Conservation (phyloP, 2,113 vertebrate species). For the Etheostoma cragini region DNA sequence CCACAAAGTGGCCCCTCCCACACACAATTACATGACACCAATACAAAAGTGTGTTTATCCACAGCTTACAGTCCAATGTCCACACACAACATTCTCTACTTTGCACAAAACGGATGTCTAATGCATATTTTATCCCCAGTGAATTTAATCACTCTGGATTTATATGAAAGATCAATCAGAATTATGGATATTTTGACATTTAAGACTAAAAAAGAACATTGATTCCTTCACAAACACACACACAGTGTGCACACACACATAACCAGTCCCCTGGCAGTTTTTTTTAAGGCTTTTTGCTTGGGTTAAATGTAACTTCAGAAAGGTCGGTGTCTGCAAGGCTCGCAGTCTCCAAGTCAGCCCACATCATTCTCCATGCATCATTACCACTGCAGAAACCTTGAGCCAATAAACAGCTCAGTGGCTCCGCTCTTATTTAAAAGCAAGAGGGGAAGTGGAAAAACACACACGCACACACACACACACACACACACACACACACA, state of each 20-base stretch:
- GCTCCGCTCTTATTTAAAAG: slow-evolving; percentile 75
- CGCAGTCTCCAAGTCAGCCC: slow-evolving; percentile 60
- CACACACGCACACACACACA: slow-evolving; percentile 38
- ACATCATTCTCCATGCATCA: slow-evolving; percentile 84
- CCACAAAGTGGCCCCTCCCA: too few relatives aligned
- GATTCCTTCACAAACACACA: slow-evolving; percentile 9
- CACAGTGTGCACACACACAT: slow-evolving; percentile 10
- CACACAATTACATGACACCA: too few relatives aligned
- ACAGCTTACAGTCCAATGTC: too few relatives aligned
- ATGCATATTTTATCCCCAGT: slow-evolving; percentile 34
- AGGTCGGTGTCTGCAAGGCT: slow-evolving; percentile 58
- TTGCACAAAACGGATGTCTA: background rate
- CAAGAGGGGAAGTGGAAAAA: slow-evolving; percentile 70
- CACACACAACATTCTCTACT: too few relatives aligned
- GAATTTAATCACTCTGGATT: slow-evolving; percentile 35
- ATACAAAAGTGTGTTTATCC: too few relatives aligned
- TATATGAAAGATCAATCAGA: slow-evolving; percentile 27
- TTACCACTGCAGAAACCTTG: slow-evolving; percentile 81
- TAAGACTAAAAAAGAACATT: background rate
- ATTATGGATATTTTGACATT: slow-evolving; percentile 47
- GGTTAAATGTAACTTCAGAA: slow-evolving; percentile 67
- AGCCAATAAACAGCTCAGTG: slow-evolving; percentile 81
- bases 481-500: background rate
- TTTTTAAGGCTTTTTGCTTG: slow-evolving; percentile 38
- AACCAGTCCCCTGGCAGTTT: slow-evolving; percentile 31